Evolutionary conservation across 1,140 invertebrate species (phyloP), one percentile per base, ranked within the genome.

Genomic region (Tetramorium alpestre): DNA sequence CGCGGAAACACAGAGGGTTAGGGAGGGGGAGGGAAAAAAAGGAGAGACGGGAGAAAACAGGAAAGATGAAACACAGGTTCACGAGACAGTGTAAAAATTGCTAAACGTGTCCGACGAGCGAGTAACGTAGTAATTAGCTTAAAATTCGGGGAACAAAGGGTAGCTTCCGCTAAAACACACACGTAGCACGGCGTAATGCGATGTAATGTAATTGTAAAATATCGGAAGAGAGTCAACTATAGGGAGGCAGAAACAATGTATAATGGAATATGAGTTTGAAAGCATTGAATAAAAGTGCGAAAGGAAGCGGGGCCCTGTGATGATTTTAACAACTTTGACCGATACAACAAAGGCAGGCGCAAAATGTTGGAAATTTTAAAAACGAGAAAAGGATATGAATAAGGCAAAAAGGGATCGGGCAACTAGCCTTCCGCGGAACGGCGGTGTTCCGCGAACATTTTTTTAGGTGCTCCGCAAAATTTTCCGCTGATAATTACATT

Each of bases 41-140:
- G 33, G 33, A 33, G 11, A 38, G 1, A 44, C 6, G 65, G 22
- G 33, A n/a, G 51, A 56, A 82, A 58, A 56, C 10, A 44, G 51
- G 22, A 41, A 58, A 82, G 80, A 72, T 72, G 25, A 82, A 82
- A 82, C 67, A 33, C 33, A 33, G 49, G 51, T 70, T 33, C 33
- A 41, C 47, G 64, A 25, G 25, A 58, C 67, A 84, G 72, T 73
- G 69, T 38, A 84, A 84, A 73, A 75, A 47, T 75, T 33, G 58
- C 54, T 84, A 84, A 75, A 84, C 54, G 18, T 22, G 44, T 16
- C 28, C 80, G 25, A 22, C 67, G 38, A 60, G 67, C 78, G 51
- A 81, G 51, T 69, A 64, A 44, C 49, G 25, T 73, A 33, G 4
- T 73, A 75, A 75, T 75, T 75, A 84, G 25, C 56, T 84, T 73